Conservation (phyloP, 1,140 invertebrate genomes). For the Ctenoplectra terminalis region DNA sequence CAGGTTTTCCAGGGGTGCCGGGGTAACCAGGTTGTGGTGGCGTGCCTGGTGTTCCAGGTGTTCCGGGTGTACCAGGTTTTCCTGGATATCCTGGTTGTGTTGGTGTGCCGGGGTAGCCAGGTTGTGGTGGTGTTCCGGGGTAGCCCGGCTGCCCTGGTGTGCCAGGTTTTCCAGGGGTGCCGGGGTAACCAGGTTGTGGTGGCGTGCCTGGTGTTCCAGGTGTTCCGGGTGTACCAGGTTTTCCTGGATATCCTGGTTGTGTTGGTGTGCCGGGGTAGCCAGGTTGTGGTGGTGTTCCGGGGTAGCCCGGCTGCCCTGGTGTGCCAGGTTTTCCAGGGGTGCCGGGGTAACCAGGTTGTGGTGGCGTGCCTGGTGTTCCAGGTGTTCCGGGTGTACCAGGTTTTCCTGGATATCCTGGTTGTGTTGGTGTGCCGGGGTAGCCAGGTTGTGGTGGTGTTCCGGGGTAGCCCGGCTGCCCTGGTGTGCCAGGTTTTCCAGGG, state of each 20-base stretch:
- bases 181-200: slow-evolving; percentile 54
- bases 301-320: no score
- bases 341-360: no score
- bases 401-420: neutral
- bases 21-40: no score
- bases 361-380: slow-evolving; percentile 12
- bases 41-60: slow-evolving; percentile 68
- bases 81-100: slow-evolving; percentile 32
- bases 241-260: slow-evolving; percentile 75
- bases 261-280: slow-evolving; percentile 61
- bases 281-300: slow-evolving; percentile 55
- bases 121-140: no score
- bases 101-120: no score
- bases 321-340: slow-evolving; percentile 39
- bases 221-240: slow-evolving; percentile 68
- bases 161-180: slow-evolving; percentile 39
- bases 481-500: slow-evolving; percentile 69
- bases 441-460: neutral
- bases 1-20: slow-evolving; percentile 42
- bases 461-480: slow-evolving; percentile 54
- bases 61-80: slow-evolving; percentile 65
- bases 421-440: slow-evolving; percentile 43
- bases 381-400: slow-evolving; percentile 77
- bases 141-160: no score
- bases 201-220: slow-evolving; percentile 69